phyloP scores from a whole-genome alignment of 2,797 vertebrate species.

The Microcaecilia unicolor region DNA sequence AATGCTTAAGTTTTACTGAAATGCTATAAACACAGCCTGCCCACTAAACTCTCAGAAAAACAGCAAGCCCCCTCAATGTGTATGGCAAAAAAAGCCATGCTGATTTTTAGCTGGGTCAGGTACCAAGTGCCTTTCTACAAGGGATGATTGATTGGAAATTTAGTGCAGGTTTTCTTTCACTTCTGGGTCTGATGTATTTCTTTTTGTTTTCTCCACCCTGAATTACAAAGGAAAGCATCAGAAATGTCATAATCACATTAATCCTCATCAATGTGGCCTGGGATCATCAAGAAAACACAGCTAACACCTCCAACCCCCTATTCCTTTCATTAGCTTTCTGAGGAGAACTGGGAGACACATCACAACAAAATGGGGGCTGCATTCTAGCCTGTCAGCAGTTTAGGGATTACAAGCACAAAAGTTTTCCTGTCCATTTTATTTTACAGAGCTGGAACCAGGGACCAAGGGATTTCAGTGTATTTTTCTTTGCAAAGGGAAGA shows the following conservation, averaged over 20 bases:
- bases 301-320: no score
- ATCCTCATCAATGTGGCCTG: not conserved
- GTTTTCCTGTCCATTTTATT: no score
- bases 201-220: constrained; percentile 16
- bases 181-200: no score
- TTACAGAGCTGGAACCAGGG: no score
- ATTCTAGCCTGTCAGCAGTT: not conserved
- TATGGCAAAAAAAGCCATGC: constrained; percentile 33
- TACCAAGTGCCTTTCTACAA: constrained; percentile 30
- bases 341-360: not conserved
- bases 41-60: constrained; percentile 37
- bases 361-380: constrained; percentile 3
- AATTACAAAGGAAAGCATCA: constrained; percentile 13
- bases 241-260: constrained; percentile 11
- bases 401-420: no score
- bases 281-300: constrained; percentile 16
- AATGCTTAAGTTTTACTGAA: no score
- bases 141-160: constrained; percentile 5
- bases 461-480: no score
- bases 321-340: not conserved
- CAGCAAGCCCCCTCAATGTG: constrained; percentile 33
- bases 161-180: constrained; percentile 1
- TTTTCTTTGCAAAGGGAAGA: no score
- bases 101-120: constrained; percentile 36
- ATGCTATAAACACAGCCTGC: constrained; percentile 27